Evolutionary conservation across 2,888 invertebrate species (phyloP), one percentile per base, ranked within the genome.

Genomic region (Nomada fucata): DNA sequence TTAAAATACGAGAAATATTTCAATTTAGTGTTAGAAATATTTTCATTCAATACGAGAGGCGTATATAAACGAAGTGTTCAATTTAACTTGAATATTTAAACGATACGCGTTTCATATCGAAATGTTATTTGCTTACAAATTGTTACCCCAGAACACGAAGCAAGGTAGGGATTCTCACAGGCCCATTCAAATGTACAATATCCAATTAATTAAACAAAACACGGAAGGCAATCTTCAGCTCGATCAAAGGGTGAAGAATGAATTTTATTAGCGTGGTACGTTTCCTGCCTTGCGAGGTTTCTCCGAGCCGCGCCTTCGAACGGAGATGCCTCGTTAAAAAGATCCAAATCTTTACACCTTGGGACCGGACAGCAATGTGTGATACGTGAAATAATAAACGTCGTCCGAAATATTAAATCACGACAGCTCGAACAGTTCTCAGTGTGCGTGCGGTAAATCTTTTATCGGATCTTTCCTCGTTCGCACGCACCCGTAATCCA

Each of bases 361-460:
- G 57, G 7, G 15, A 50, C 18, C 64, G 29, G 44, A 2, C 44
- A n/a, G 15, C 13, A 36, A 18, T 29, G 23, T 23, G 13, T 13
- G 53, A n/a, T 42, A 53, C 36, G 59, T 13, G n/a, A 67, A 71
- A 65, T 57, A 68, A 72, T 63, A 68, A 72, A 72, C 76, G 63
- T 72, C 67, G 59, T 76, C 76, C 1, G 50, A n/a, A 29, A 68
- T 68, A 59, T 72, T 63, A 44, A 76, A 80, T 76, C 80, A 36
- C 55, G 68, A 13, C 20, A n/a, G 18, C 65, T 77, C 53, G 50
- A 61, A 42, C 15, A 11, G 55, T 36, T 72, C 44, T 72, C 44
- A 53, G 23, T 23, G 11, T 20, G 15, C 47, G 55, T 20, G 42
- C 29, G 23, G 52, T 53, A 68, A 68, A 76, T 72, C 68, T 63